Conservation (phyloP, 2,113 vertebrate genomes). For the Lathamus discolor region DNA sequence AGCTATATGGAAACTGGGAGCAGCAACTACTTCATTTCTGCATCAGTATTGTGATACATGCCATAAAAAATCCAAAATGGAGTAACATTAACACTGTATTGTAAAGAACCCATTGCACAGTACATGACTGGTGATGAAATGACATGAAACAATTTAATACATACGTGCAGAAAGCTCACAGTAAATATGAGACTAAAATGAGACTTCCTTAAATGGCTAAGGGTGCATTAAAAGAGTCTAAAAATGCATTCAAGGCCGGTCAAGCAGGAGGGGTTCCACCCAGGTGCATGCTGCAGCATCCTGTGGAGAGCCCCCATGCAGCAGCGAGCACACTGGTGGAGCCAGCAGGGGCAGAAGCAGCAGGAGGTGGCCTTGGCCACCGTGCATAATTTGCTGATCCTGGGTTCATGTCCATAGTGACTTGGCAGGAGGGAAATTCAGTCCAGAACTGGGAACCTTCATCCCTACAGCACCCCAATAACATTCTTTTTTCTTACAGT, state of each 20-base stretch:
- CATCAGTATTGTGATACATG: neutral
- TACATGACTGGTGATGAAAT: neutral
- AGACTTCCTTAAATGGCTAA: neutral
- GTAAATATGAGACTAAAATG: too few relatives aligned
- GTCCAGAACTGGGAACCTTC: neutral
- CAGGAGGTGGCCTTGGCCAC: neutral
- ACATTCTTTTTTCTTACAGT: too few relatives aligned
- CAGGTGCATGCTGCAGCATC: neutral
- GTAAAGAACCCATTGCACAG: neutral
- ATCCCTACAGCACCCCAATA: neutral
- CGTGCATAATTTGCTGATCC: neutral
- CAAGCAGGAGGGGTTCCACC: neutral
- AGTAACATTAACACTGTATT: neutral
- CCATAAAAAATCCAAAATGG: neutral
- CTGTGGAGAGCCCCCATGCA: fast-evolving
- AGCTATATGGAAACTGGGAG: neutral
- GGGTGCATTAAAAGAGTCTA: neutral
- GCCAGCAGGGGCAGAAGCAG: neutral
- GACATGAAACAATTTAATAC: neutral
- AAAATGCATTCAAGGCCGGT: too few relatives aligned
- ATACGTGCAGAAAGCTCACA: neutral
- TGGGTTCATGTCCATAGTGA: neutral
- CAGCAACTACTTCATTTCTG: neutral
- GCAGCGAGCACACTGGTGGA: neutral
- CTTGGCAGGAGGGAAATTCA: neutral